These are phyloP conservation scores for Taxidea taxus DNA, from an alignment of 2,113 vertebrate genomes.

Conservation along the genomic window DNA sequence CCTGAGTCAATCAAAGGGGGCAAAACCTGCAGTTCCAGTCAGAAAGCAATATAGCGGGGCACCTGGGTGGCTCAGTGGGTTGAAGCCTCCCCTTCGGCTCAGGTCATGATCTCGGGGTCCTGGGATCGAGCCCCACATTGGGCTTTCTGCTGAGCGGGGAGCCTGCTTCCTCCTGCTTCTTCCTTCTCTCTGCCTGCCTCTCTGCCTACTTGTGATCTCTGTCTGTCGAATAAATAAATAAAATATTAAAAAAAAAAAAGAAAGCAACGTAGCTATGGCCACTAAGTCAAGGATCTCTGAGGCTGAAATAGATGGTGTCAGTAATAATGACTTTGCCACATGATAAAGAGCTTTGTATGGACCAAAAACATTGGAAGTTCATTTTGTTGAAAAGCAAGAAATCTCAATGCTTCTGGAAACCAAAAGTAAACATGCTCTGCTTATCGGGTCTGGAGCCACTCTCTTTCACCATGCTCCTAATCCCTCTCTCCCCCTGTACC, in stretches of 20 bases:
- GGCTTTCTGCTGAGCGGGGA: too few species aligned
- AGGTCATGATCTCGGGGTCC: too few species aligned
- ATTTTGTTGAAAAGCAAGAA: not conserved
- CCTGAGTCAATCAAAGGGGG: not conserved
- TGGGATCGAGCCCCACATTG: too few species aligned
- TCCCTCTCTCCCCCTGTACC: not conserved
- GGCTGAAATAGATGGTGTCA: not conserved
- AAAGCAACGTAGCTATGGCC: not conserved
- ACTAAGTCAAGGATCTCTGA: not conserved
- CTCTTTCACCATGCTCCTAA: not conserved
- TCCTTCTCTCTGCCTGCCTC: too few species aligned
- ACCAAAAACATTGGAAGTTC: not conserved
- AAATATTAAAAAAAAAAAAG: too few species aligned
- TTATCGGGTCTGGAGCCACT: not conserved
- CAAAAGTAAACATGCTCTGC: not conserved
- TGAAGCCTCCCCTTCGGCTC: too few species aligned
- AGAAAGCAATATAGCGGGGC: not conserved
- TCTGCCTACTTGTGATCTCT: too few species aligned
- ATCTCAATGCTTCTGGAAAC: not conserved
- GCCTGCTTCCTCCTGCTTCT: too few species aligned
- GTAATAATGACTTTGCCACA: not conserved
- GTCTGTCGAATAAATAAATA: too few species aligned
- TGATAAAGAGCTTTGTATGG: not conserved
- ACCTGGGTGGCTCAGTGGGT: too few species aligned
- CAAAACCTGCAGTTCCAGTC: not conserved